Base-by-base conservation (phyloP, 1,140 invertebrate genomes). In the Drosophila varians region DNA sequence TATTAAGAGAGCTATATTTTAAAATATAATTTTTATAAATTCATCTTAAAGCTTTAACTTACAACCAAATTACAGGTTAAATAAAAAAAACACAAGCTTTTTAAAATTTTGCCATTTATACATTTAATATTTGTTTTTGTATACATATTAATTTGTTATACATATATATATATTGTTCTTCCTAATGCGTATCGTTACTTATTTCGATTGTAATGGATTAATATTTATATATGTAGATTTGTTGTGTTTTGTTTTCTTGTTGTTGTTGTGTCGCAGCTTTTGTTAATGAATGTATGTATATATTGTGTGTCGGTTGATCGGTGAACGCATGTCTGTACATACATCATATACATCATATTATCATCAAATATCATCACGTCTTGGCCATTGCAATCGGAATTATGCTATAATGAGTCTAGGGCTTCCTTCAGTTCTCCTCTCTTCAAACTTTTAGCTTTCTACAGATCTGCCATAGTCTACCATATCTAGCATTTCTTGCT, bases 21-120 rank as follows among this genome's bases (percentile, higher is more conserved):
- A n/a, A n/a, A n/a, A n/a, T 31, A 31, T 28, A 28, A 28, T 28
- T 26, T 26, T 6, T 28, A 28, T 21, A 21, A 21, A 21, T 2
- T 21, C 21, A 21, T 21, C 4, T 21, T 21, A 21, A 21, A 21
- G 2, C 21, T 2, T 21, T 21, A 2, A 21, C 21, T 21, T 21
- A 21, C 21, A 9, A 4, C 2, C 28, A 31, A 36, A 6, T 8
- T 11, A 8, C 34, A 14, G 3, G 5, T 4, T 18, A 40, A 8
- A 40, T 0, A 8, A 16, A 19, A 3, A 18, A 42, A 19, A 40
- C 18, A 42, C 2, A 42, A 6, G 23, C 28, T 65, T 60, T 86
- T 66, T 88, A 82, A 88, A 87, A 88, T 82, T 87, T 87, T 87
- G 82, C 82, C 83, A 87, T 87, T 87, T 87, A 87, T 82, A 87